Evolutionary conservation across 2,797 vertebrate species (phyloP).

Genomic region (Chlorospingus flavigularis): DNA sequence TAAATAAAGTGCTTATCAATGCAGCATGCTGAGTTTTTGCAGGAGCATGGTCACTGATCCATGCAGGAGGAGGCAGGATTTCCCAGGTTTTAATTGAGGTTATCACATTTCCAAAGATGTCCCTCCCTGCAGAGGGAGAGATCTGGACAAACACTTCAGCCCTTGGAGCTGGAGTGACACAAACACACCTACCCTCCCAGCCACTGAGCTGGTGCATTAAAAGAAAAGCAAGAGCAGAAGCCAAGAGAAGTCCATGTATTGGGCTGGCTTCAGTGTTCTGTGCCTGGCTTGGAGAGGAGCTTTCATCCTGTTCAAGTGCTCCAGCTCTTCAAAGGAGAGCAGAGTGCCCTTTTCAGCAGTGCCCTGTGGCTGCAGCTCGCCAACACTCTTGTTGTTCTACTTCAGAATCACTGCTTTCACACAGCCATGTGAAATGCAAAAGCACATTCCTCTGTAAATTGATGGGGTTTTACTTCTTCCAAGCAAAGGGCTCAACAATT

Average conservation of each 20-base stretch:
- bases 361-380: not conserved
- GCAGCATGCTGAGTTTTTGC: not conserved
- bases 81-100: not conserved
- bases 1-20: not conserved
- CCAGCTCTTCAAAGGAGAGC: slow-evolving; percentile 39
- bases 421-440: not conserved
- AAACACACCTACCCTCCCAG: not conserved
- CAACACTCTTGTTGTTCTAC: not conserved
- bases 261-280: not conserved
- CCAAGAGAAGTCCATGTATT: not conserved
- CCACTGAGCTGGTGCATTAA: not conserved
- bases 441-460: slow-evolving; percentile 53
- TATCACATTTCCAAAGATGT: not conserved
- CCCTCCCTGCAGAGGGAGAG: not conserved
- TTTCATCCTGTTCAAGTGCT: slow-evolving; percentile 44
- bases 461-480: not conserved
- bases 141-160: slow-evolving; percentile 28
- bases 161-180: not conserved
- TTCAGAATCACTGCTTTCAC: not conserved
- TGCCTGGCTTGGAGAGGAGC: not conserved
- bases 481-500: not conserved
- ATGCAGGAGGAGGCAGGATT: not conserved
- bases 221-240: not conserved
- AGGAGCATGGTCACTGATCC: not conserved
- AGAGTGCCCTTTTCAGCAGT: slow-evolving; percentile 24